Base-by-base conservation (phyloP, 2,888 invertebrate genomes). In the Cerastis rubricosa region DNA sequence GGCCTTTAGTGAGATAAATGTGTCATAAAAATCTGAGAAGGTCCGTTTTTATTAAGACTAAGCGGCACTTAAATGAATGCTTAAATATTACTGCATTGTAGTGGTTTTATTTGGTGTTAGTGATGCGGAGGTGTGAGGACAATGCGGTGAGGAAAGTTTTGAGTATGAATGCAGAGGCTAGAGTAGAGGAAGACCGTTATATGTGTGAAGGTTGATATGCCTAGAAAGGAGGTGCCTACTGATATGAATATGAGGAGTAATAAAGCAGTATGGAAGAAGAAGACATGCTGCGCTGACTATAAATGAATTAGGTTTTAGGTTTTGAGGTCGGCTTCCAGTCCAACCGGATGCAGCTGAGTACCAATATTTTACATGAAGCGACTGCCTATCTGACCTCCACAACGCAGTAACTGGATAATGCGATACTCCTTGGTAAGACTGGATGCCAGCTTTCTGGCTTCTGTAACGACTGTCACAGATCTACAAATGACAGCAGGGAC, bases 1-100 rank as follows among this genome's bases (percentile, higher is more conserved):
- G 71, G 65, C n/a, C 35, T 78, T 66, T 59, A 29, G n/a, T 47
- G 40, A n/a, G 25, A 47, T 67, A 11, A 43, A 40, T 59, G n/a
- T 59, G 51, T 51, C 22, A 51, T 78, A 61, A 51, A 64, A 71
- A 51, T 65, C 5, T 65, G 57, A 51, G 17, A 49, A 57, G 40
- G 47, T 35, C 1, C 11, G 61, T 35, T 35, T 61, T 29, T 61
- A 59, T 59, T 59, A 8, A 59, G 9, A 61, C 35, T 19, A 61
- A 61, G 35, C 19, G 61, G 19, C 61, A 61, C 29, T 61, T 61
- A 11, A 35, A 59, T 59, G 17, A 59, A 61, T 61, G 29, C 29
- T 9, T 35, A 19, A 35, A 59, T 59, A 3, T 59, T 1, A 59
- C 8, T 25, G 29, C 9, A 19, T 19, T 59, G 8, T 19, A 29